Evolutionary conservation across 2,888 invertebrate species (phyloP), one percentile per base, ranked within the genome.

Genomic region (Pteria penguin): DNA sequence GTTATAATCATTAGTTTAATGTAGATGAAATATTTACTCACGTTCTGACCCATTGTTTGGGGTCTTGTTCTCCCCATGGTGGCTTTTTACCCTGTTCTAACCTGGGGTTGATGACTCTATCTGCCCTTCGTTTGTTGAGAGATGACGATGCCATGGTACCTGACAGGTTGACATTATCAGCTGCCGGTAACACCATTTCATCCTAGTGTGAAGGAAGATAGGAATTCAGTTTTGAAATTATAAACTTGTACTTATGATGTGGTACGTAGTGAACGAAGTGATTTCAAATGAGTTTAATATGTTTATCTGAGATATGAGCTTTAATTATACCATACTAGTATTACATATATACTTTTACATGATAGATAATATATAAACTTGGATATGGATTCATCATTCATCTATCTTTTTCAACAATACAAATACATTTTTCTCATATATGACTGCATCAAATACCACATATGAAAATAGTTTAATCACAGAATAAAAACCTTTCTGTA

Each of bases 41-140:
- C 90, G 90, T 90, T 85, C 88, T 89, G 5, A 86, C 89, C 92
- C 91, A 91, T 24, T 89, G 84, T 69, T 84, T 85, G 55, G 82
- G 82, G 33, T 88, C 87, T 70, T 79, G 72, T 11, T 84, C 84
- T 31, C 88, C 90, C 92, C 91, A 92, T 18, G 92, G 92, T 24
- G 92, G 86, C 4, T 82, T 81, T 14, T 72, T 75, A 27, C 81
- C 62, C n/a, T 82, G 80, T 29, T 84, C 82, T 2, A 84, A 82
- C 14, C 79, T 73, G 4, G 89, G 87, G 80, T 91, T 92, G 79
- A 91, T 89, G 63, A 91, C 85, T 55, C 91, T 82, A 27, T 90
- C 87, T 2, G 79, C 69, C 32, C 75, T 80, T 58, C 83, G 84
- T 66, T 84, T 83, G 24, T 80, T 79, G 45, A 91, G 79, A 0